Percentiles rank a stretch among this genome's conserved stretches.
These are phyloP conservation scores for Leptonema lineaticorne DNA, from an alignment of 1,140 invertebrate species.

Conservation along the genomic window DNA sequence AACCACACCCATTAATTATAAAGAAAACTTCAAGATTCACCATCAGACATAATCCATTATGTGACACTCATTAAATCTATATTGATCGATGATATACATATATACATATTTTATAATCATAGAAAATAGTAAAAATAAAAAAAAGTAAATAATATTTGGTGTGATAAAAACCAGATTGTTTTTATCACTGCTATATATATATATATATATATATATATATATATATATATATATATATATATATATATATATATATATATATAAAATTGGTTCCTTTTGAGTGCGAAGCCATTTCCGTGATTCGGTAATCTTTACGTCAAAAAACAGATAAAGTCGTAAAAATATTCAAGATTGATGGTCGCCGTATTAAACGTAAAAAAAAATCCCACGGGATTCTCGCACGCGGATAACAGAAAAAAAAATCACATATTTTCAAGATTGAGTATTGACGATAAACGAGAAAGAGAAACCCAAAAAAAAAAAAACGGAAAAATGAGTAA, in stretches of 20 bases:
- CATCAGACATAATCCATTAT: no score
- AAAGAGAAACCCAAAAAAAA: constrained; percentile 14
- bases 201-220: neutral
- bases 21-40: neutral
- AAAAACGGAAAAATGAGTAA: neutral
- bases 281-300: constrained; percentile 19
- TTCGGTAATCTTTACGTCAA: constrained; percentile 25
- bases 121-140: no score
- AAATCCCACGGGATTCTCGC: neutral
- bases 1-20: neutral
- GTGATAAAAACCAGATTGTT: neutral
- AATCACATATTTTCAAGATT: constrained; percentile 12
- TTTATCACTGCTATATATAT: neutral
- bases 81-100: no score
- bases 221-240: neutral
- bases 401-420: constrained; percentile 5
- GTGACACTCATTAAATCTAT: no score
- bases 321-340: constrained; percentile 31
- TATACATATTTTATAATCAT: no score
- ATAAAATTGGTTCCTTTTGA: no score
- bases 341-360: constrained; percentile 30
- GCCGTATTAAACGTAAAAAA: constrained; percentile 17
- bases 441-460: neutral
- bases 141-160: no score
- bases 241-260: neutral